A percentile compares a stretch with the other conserved stretches of the same genome.
Conservation (phyloP, 2,113 vertebrate genomes). For the Sus scrofa region DNA sequence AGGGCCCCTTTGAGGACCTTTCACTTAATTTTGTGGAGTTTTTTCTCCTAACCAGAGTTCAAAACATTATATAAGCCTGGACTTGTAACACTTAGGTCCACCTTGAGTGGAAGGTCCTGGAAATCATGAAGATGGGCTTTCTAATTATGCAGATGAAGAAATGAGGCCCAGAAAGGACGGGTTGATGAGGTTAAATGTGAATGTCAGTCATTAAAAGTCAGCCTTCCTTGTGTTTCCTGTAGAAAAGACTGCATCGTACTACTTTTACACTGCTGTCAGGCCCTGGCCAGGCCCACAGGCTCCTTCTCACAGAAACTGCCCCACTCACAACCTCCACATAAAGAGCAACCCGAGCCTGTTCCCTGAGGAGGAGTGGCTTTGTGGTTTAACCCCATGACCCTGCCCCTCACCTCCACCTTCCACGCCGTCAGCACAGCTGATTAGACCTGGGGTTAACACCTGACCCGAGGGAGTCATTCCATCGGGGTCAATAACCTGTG, state of each 20-base stretch:
- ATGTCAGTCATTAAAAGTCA: slow-evolving; percentile 13
- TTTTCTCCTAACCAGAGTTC: background rate
- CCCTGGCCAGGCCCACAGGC: background rate
- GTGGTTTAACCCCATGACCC: slow-evolving; percentile 46
- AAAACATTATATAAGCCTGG: background rate
- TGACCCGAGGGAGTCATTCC: slow-evolving; percentile 51
- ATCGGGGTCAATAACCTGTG: slow-evolving; percentile 63
- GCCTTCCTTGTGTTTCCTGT: background rate
- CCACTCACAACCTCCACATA: background rate
- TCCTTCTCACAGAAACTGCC: background rate
- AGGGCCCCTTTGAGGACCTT: background rate
- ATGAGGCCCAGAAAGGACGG: slow-evolving; percentile 14
- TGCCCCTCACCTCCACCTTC: slow-evolving; percentile 23
- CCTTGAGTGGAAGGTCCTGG: slow-evolving; percentile 28
- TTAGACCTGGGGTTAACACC: slow-evolving; percentile 55
- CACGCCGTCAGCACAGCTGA: slow-evolving; percentile 61
- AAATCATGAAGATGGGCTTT: slow-evolving; percentile 49
- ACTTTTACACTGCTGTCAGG: background rate
- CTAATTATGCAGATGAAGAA: slow-evolving; percentile 56
- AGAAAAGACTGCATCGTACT: slow-evolving; percentile 22
- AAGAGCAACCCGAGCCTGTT: background rate
- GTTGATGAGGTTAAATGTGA: background rate
- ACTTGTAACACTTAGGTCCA: background rate
- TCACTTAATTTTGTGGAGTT: background rate
- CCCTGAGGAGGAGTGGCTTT: slow-evolving; percentile 23